These are phyloP conservation scores for Notodonta ziczac DNA, from an alignment of 2,888 invertebrate genomes.

Conservation along the genomic window DNA sequence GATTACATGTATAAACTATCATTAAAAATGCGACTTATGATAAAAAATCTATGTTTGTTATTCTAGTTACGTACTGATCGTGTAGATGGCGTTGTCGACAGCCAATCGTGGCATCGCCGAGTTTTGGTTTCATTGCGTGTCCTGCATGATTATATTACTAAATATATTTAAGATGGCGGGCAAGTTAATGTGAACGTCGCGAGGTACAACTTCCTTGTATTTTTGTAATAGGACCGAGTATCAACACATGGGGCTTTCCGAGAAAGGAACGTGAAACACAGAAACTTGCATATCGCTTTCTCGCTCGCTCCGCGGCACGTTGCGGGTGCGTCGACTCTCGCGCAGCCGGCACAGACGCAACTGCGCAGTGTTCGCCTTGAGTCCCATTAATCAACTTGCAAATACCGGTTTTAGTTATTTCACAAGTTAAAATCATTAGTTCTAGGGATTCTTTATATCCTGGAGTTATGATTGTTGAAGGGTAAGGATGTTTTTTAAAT, in stretches of 20 bases:
- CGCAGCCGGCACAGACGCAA: constrained; percentile 9
- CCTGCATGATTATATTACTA: constrained; percentile 1
- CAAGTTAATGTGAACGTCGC: constrained; percentile 11
- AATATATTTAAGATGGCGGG: background rate
- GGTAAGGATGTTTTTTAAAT: background rate
- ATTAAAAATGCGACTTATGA: background rate
- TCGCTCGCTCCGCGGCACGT: background rate
- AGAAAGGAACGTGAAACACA: constrained; percentile 29
- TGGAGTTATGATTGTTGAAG: background rate
- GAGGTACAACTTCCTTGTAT: constrained; percentile 33
- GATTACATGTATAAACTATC: background rate
- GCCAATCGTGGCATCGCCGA: background rate
- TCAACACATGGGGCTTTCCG: constrained; percentile 45
- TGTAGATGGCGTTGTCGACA: background rate
- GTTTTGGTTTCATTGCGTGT: constrained; percentile 9
- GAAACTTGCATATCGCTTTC: constrained; percentile 2
- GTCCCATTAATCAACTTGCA: background rate
- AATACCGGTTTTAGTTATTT: constrained; percentile 1
- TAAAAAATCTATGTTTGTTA: background rate
- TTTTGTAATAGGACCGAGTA: constrained; percentile 11
- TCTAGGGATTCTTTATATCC: background rate
- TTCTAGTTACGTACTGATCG: background rate
- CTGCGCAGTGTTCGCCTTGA: constrained; percentile 2
- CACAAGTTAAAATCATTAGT: background rate
- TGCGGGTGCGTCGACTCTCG: background rate